Evolutionary conservation across 2,113 vertebrate genomes (phyloP).

Genomic region (Podocnemis expansa): DNA sequence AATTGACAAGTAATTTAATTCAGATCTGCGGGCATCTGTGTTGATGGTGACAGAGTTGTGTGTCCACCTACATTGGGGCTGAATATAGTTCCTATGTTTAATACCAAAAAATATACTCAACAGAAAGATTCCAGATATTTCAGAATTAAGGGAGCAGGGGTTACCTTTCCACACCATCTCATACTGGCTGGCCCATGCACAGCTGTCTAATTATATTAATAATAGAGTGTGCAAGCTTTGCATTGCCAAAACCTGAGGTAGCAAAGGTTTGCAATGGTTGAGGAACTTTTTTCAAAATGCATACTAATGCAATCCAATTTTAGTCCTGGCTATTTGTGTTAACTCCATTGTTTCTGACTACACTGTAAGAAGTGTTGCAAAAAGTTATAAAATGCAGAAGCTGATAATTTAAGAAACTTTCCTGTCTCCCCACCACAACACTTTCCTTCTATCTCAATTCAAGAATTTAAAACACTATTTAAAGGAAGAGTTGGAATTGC

Average conservation of each 20-base stretch:
- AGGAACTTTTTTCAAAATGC: not conserved
- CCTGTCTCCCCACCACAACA: not conserved
- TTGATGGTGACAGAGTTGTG: not conserved
- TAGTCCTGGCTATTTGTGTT: not conserved
- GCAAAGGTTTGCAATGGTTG: not conserved
- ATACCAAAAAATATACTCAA: not conserved
- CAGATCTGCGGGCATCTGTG: fast-evolving
- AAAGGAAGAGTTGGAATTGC: not conserved
- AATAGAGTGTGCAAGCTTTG: constrained; percentile 22
- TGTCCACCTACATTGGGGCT: not conserved
- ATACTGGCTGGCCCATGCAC: not conserved
- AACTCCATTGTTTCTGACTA: not conserved
- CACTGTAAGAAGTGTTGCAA: constrained; percentile 10
- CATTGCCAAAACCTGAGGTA: not conserved
- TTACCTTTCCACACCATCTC: not conserved
- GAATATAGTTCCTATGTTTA: not conserved
- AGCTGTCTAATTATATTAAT: not conserved
- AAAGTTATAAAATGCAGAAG: not conserved
- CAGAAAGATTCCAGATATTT: not conserved
- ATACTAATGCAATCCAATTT: not conserved
- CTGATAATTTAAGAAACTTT: constrained; percentile 20
- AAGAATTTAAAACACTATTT: constrained; percentile 11
- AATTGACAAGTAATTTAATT: not conserved
- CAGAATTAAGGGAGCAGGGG: not conserved
- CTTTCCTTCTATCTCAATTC: not conserved